Evolutionary conservation across 2,888 invertebrate species (phyloP), one percentile per base, ranked within the genome.

Genomic region (Drosophila suboccidentalis): DNA sequence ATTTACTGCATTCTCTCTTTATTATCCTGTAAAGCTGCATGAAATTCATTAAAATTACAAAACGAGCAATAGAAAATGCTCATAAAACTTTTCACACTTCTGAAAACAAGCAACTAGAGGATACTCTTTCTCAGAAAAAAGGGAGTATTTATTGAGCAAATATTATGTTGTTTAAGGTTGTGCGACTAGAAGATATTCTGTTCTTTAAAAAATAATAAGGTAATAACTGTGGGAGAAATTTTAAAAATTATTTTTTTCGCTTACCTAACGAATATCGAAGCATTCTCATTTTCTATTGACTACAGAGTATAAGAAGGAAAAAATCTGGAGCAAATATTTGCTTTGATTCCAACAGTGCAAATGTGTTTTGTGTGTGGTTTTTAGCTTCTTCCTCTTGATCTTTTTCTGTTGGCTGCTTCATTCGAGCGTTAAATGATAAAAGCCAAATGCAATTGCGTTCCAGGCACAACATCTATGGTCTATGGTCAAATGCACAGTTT

Each of bases 401-500:
- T 34, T 6, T 15, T 29, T 17, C 36, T 15, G 4, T 19, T 46
- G 4, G 15, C 39, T 38, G 36, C 55, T 57, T 44, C 49, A 38
- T 34, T 63, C 59, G 22, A 44, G 57, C 72, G 68, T 50, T 8
- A 68, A 68, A 44, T 78, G 79, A 76, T 76, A 74, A 74, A 63
- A 74, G 38, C 55, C 75, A 76, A 76, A 76, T 76, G 76, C 41
- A 53, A 78, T 54, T 63, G 65, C 62, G 65, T 70, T 63, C 61
- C 78, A 61, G 67, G 67, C 77, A 73, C 66, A 51, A 46, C 59
- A 19, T 10, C 59, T 38, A 32, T 8, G 34, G 29, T 29, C 29
- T 29, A 19, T 50, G 32, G 50, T 13, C 47, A 50, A 50, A 47
- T 50, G 49, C 55, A 61, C 55, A 61, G 44, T 55, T 53, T 61